Base-by-base conservation (phyloP, 2,797 vertebrate species). In the Lindbergichthys nudifrons region DNA sequence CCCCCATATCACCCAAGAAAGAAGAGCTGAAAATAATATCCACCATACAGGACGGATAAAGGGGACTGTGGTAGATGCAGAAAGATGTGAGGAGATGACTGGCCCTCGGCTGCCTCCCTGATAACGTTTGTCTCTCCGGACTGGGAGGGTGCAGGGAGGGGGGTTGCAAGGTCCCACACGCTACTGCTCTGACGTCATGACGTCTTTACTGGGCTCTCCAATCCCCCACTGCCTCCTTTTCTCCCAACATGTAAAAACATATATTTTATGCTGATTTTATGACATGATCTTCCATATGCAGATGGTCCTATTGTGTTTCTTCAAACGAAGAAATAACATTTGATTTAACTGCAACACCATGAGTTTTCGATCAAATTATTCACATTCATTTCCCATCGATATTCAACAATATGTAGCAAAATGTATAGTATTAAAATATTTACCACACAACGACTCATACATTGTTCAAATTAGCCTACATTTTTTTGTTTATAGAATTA, bases 1-100 rank as follows among this genome's bases (percentile, higher is more conserved):
- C 97, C 94, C 97, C 97, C 97, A 99, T 98, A 95, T 96, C 96
- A 96, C 95, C 96, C 96, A 96, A 96, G 93, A 96, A 95, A 95
- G 96, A 96, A 95, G 93, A 95, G 87, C 94, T 96, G 85, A 96
- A 95, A 89, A 97, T 93, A 91, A 97, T 95, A 94, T 99, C 97
- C 97, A 98, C 97, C 97, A 98, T 98, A 96, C 97, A 97, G 96
- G 92, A 95, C 56, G 83, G 88, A 80, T 83, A 54, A 72, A 85
- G 92, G 89, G 89, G 88, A 85, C 87, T 78, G 93, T 92, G 87
- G 86, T 82, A 80, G 91, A 87, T 78, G 89, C 91, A 87, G 92
- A 93, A 95, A 81, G 85, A 90, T 93, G 92, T 89, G 93, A 85
- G 93, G 84, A 89, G 88, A 81, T 87, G 88, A 90, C 88, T 89